A percentile compares a stretch with the other conserved stretches of the same genome.
These are phyloP conservation scores for Labeo rohita DNA, from an alignment of 2,113 vertebrate species.

Conservation along the genomic window DNA sequence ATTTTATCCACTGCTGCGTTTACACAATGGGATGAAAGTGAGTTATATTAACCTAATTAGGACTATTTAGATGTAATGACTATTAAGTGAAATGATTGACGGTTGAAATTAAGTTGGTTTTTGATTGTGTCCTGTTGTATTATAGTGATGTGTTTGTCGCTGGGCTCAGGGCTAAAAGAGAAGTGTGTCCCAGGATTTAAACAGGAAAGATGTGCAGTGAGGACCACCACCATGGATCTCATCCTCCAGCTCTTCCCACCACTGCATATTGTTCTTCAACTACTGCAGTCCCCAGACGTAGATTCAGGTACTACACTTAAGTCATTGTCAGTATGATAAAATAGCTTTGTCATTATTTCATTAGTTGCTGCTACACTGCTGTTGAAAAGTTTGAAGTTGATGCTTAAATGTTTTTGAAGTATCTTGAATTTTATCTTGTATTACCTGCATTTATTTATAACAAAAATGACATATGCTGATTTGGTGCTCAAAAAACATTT, in stretches of 20 bases:
- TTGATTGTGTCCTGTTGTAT: constrained; percentile 28
- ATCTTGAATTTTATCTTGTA: too few relatives aligned
- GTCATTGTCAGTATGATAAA: background rate
- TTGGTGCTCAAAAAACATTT: background rate
- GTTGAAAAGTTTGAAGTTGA: too few relatives aligned
- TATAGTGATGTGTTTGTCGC: constrained; percentile 69
- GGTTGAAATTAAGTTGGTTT: background rate
- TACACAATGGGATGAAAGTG: constrained; percentile 78
- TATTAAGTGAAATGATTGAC: background rate
- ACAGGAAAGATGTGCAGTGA: constrained; percentile 42
- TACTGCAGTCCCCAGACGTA: constrained; percentile 33
- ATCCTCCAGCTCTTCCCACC: constrained; percentile 66
- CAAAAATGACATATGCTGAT: background rate
- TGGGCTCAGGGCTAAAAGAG: constrained; percentile 72
- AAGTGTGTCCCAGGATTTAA: constrained; percentile 65
- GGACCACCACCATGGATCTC: constrained; percentile 65
- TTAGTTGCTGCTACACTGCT: background rate
- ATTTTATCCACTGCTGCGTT: constrained; percentile 68
- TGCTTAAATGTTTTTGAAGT: too few relatives aligned
- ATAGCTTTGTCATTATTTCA: background rate
- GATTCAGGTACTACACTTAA: constrained; percentile 13
- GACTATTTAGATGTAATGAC: background rate
- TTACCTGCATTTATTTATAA: too few relatives aligned
- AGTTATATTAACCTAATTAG: constrained; percentile 51
- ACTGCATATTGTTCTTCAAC: constrained; percentile 61